Conservation (phyloP, 2,888 invertebrate genomes). For the Calameuta pallipes region DNA sequence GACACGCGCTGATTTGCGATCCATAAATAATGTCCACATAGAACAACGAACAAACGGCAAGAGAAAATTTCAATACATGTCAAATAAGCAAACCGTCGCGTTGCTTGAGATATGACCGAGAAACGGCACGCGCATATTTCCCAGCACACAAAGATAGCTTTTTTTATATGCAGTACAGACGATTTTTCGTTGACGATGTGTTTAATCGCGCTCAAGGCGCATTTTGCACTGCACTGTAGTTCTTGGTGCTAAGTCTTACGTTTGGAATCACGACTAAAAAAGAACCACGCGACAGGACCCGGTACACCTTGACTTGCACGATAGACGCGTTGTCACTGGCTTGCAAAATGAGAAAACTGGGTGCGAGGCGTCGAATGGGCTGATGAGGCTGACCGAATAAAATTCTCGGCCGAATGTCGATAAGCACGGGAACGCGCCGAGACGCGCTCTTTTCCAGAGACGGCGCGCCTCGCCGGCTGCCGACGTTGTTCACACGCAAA, state of each 20-base stretch:
- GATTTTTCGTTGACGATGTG: neutral
- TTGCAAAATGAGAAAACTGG: neutral
- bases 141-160: neutral
- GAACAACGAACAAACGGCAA: neutral
- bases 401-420: slow-evolving; percentile 23
- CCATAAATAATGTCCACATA: slow-evolving; percentile 3
- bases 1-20: slow-evolving; percentile 7
- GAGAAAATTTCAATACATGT: neutral
- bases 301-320: neutral
- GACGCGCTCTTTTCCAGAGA: slow-evolving; percentile 41
- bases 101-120: neutral
- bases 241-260: neutral
- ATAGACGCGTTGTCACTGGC: slow-evolving; percentile 2
- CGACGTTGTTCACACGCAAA: slow-evolving; percentile 33
- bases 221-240: neutral
- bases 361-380: slow-evolving; percentile 4
- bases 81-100: neutral
- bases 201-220: neutral
- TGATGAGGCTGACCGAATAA: slow-evolving; percentile 10
- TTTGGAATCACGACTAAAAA: neutral
- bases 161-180: neutral
- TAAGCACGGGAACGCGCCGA: slow-evolving; percentile 23
- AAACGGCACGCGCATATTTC: slow-evolving; percentile 23
- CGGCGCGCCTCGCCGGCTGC: slow-evolving; percentile 38
- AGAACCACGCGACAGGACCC: neutral